These are phyloP conservation scores for Agraylea sexmaculata DNA, from an alignment of 1,140 invertebrate species.

Conservation along the genomic window DNA sequence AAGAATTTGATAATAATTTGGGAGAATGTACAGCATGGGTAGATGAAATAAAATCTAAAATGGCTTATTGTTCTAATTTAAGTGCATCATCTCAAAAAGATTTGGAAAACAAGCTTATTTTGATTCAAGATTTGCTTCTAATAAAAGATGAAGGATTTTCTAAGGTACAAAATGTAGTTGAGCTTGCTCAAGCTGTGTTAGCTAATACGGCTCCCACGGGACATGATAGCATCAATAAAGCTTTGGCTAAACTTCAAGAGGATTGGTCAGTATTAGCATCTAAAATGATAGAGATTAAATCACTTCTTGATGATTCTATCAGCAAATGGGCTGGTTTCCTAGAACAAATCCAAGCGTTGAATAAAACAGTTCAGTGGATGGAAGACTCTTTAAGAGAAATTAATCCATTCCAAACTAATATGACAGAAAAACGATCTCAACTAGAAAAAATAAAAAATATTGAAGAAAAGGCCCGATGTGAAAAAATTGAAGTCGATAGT, in stretches of 20 bases:
- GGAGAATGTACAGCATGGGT: constrained; percentile 74
- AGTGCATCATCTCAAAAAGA: constrained; percentile 72
- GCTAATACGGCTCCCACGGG: constrained; percentile 83
- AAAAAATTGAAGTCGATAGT: constrained; percentile 85
- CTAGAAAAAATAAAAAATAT: constrained; percentile 73
- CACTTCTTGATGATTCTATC: constrained; percentile 77
- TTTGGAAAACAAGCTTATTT: constrained; percentile 70
- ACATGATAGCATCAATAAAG: constrained; percentile 75
- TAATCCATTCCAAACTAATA: constrained; percentile 61
- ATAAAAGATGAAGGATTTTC: constrained; percentile 85
- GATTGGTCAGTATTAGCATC: constrained; percentile 79
- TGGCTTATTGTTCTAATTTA: constrained; percentile 73
- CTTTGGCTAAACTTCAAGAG: constrained; percentile 72
- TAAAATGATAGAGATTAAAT: constrained; percentile 82
- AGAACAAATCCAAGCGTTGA: constrained; percentile 75
- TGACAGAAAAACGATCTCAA: constrained; percentile 75
- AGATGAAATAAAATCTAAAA: constrained; percentile 70
- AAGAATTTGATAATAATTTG: constrained; percentile 74
- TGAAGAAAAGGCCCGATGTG: constrained; percentile 80
- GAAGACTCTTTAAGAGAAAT: constrained; percentile 61
- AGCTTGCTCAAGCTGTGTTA: constrained; percentile 81
- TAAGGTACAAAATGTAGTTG: constrained; percentile 75
- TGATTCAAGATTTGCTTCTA: constrained; percentile 73
- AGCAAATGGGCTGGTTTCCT: constrained; percentile 81
- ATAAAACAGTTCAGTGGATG: constrained; percentile 70